Base-by-base conservation (phyloP, 2,888 invertebrate species). In the Callosobruchus maculatus region DNA sequence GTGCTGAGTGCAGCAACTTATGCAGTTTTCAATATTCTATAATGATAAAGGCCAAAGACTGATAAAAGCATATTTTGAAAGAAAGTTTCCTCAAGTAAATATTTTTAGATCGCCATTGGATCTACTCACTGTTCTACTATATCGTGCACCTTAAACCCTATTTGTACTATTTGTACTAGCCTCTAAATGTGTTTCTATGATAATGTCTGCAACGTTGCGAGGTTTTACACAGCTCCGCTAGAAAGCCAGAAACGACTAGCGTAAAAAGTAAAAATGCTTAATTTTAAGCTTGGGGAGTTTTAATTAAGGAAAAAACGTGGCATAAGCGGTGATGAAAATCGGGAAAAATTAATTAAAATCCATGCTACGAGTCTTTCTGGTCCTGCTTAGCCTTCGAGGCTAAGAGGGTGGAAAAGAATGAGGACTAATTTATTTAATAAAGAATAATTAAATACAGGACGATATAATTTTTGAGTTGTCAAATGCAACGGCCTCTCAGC, bases 361-460 rank as follows among this genome's bases (percentile, higher is more conserved):
- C 49, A 13, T 49, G 13, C 13, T 7, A 49, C 9, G 49, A 49
- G 49, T 18, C 49, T 49, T 49, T 49, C 49, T 3, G 49, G 3
- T 13, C 18, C 49, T 49, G 1, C 49, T 49, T 49, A 49, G 49
- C 49, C 49, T 49, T 49, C 49, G 13, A 49, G 49, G 49, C 49
- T 49, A 49, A 49, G 76, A 76, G 76, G 75, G 76, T 74, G 76
- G 79, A 78, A 79, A 79, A 77, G 78, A 78, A 80, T 77, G 77
- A 77, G 80, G 81, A 81, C 81, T 82, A 82, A 82, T 82, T 81
- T 78, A 79, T 81, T 81, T 81, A 82, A 83, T 83, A 82, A 82
- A 81, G 82, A 81, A 82, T 83, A 82, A 83, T 82, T 83, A 83
- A 83, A 83, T 79, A 79, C 82, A 80, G 80, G 79, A 81, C 79